Evolutionary conservation across 2,113 vertebrate genomes (phyloP).

Genomic region (Ascaphus truei): DNA sequence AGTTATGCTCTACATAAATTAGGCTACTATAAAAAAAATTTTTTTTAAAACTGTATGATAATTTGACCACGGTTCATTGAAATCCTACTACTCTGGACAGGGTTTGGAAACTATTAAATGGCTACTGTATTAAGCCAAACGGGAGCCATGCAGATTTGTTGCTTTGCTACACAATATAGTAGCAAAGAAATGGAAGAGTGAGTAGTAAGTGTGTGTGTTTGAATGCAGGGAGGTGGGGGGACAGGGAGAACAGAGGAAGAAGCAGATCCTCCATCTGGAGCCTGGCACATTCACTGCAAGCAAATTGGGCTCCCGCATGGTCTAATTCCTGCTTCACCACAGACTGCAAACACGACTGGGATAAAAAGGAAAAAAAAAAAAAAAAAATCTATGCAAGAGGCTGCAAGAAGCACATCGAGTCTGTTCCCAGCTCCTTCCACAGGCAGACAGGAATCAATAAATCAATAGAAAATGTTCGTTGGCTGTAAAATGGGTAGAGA

Average conservation of each 20-base stretch:
- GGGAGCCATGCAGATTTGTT: neutral
- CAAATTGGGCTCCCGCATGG: conserved; percentile 81
- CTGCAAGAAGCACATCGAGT: conserved; percentile 75
- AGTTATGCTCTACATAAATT: too few species aligned
- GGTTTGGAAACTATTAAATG: neutral
- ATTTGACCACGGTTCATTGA: neutral
- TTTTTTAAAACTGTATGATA: too few species aligned
- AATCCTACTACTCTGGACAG: neutral
- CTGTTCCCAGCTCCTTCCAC: conserved; percentile 81
- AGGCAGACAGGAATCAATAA: conserved; percentile 94
- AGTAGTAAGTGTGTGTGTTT: neutral
- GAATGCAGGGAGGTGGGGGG: conserved; percentile 5
- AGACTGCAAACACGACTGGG: conserved; percentile 65
- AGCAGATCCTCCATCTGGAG: conserved; percentile 47
- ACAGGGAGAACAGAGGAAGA: conserved; percentile 50
- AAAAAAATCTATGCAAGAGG: conserved; percentile 82
- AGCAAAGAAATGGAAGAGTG: neutral
- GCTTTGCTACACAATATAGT: too few species aligned
- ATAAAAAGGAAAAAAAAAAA: conserved; percentile 73
- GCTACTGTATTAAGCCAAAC: neutral
- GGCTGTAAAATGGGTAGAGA: conserved; percentile 91
- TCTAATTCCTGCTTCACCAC: conserved; percentile 82
- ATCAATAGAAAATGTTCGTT: conserved; percentile 95
- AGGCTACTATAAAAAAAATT: too few species aligned
- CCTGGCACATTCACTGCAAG: conserved; percentile 51